Base-by-base conservation (phyloP, 1,140 invertebrate species). In the Daktulosphaira vitifoliae region DNA sequence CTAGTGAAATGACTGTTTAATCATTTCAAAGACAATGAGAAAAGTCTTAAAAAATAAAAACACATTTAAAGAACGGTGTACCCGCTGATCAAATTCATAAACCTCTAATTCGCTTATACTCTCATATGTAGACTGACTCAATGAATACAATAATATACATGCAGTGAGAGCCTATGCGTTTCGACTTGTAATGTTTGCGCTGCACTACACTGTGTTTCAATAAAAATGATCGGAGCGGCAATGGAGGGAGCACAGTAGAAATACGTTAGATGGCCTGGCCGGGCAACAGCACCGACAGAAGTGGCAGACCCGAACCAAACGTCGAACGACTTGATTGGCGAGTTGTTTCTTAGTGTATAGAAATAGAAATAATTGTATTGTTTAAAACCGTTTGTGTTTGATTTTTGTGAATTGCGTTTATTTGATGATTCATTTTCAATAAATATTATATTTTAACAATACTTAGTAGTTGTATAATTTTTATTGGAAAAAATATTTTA, bases 211-310 rank as follows among this genome's bases (percentile, higher is more conserved):
- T 2, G 49, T 51, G 38, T 56, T 59, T 26, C 39, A 26, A 59
- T 39, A 53, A 59, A 59, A 59, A 29, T 13, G 22, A 29, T 44
- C 23, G 54, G 38, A 39, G 8, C 5, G 29, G 29, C 9, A 5
- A 59, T 59, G 54, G 54, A 25, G 54, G 42, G 54, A 59, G 39
- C 54, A 33, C 29, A 15, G 54, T 44, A 38, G 42, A 59, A 59
- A 44, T 44, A 59, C 54, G 39, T 46, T 22, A 5, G 54, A 29
- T 8, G 54, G 39, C 16, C 48, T 15, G 22, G 52, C 38, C 15
- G n/a, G 13, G 15, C 33, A 56, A 44, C 38, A n/a, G 23, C n/a
- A 42, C 38, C 37, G 15, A 42, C 52, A 54, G 52, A 42, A 42
- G 52, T 54, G 20, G 33, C 54, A 59, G 54, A 46, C 39, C 39